A percentile compares a stretch with the other conserved stretches of the same genome.
phyloP scores from a whole-genome alignment of 1,140 invertebrate species.

The Mesaphorura yosii region DNA sequence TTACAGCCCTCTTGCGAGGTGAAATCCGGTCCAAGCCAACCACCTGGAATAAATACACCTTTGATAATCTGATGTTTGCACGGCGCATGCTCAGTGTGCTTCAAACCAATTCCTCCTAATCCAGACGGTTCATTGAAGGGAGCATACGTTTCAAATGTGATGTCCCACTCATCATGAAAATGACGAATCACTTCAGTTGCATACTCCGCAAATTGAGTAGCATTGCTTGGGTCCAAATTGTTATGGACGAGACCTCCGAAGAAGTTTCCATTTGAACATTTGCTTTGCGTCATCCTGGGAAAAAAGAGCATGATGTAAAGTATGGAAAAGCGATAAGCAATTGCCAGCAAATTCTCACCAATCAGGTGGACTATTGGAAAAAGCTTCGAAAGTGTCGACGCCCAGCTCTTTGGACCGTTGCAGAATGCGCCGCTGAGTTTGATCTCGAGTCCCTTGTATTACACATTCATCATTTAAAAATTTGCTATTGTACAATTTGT shows the following conservation, averaged over 20 bases:
- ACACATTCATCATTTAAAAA: neutral
- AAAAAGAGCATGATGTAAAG: neutral
- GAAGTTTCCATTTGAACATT: slow-evolving; percentile 27
- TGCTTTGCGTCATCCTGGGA: slow-evolving; percentile 22
- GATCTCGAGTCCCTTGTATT: slow-evolving; percentile 20
- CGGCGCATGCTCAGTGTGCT: neutral
- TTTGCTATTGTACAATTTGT: neutral
- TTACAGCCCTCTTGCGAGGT: slow-evolving; percentile 14
- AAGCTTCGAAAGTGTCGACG: slow-evolving; percentile 25
- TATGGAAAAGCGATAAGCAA: neutral
- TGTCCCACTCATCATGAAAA: slow-evolving; percentile 11
- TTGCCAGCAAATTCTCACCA: slow-evolving; percentile 8
- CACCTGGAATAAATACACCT: neutral
- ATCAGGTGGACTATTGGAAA: slow-evolving; percentile 25
- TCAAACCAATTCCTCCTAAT: neutral
- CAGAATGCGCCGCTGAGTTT: slow-evolving; percentile 13
- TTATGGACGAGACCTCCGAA: slow-evolving; percentile 18
- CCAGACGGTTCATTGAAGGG: slow-evolving; percentile 28
- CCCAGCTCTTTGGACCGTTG: slow-evolving; percentile 14
- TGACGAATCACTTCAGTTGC: slow-evolving; percentile 24
- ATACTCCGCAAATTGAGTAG: slow-evolving; percentile 23
- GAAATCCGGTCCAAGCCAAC: neutral
- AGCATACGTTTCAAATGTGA: slow-evolving; percentile 19
- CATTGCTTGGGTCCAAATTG: slow-evolving; percentile 20
- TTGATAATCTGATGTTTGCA: neutral